Evolutionary conservation across 1,140 invertebrate genomes (phyloP), one percentile per base, ranked within the genome.

Genomic region (Sitodiplosis mosellana): DNA sequence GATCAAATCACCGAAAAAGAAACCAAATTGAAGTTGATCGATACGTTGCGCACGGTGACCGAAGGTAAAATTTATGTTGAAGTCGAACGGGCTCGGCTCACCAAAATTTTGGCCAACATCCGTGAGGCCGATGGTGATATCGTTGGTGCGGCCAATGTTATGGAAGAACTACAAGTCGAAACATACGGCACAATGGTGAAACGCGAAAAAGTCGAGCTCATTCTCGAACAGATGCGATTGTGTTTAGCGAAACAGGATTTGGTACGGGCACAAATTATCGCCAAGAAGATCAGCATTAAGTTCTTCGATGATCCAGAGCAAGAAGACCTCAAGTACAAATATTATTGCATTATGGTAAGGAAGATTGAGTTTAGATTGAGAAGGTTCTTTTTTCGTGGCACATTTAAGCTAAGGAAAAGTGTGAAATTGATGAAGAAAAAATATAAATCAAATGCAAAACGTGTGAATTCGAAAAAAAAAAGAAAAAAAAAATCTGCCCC

Each of bases 41-140:
- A 98, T 63, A 97, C 94, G 0, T 66, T 99, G 19, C 75, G 93
- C 53, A 80, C 81, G 22, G 93, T 99, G 0, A 99, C 93, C 4
- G 92, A 94, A 68, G 95, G 95, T 57, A 98, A 99, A 79, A 99
- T 99, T 52, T 99, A 99, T 67, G 95, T 99, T 5, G 96, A 99
- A 76, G 92, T 97, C 22, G 95, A 99, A 68, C 72, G 96, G 60
- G 96, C 96, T 36, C 74, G 95, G 44, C 69, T 99, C 2, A 99
- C 95, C 17, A 82, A 94, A 60, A 90, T 85, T 53, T 65, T 99
- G 47, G 90, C 95, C 1, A 81, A 89, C 62, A 91, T 98, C 49
- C 82, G 87, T 56, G 95, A 99, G 67, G 77, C 77, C 2, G 92
- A 98, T 67, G 87, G 82, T 1, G 83, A 98, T 61, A 74, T 96